A percentile compares a stretch with the other conserved stretches of the same genome.
These are phyloP conservation scores for Mesocentrotus franciscanus DNA, from an alignment of 53 echinoderm and acorn worm genomes.

Conservation along the genomic window DNA sequence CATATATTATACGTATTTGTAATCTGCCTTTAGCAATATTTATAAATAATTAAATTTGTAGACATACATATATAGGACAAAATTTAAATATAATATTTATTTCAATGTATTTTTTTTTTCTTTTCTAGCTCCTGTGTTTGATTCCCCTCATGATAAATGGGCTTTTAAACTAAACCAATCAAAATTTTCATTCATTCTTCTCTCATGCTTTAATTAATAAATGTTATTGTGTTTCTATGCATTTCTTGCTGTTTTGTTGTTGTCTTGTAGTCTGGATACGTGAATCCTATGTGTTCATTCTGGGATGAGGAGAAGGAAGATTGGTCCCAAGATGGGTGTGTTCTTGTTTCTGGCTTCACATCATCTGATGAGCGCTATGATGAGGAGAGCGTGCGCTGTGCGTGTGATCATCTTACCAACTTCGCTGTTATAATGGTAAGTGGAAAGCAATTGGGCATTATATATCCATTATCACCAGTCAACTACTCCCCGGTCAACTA, in stretches of 20 bases:
- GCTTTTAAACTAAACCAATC: background rate
- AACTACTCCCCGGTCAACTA: background rate
- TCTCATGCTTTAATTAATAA: no score
- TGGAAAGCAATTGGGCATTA: background rate
- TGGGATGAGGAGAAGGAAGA: background rate
- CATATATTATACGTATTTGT: background rate
- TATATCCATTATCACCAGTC: no score
- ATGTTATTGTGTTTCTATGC: background rate
- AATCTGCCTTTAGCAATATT: background rate
- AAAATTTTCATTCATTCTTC: no score
- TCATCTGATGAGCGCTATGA: background rate
- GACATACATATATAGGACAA: background rate
- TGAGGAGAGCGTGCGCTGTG: background rate
- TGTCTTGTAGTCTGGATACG: background rate
- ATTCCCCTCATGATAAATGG: background rate
- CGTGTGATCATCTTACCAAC: constrained; percentile 80
- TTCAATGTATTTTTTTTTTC: background rate
- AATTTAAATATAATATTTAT: background rate
- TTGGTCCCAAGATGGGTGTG: constrained; percentile 20
- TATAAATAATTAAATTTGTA: background rate
- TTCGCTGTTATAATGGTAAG: constrained; percentile 90
- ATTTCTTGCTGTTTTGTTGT: background rate
- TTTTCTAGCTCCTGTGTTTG: no score
- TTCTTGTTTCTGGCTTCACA: background rate
- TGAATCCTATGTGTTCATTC: constrained; percentile 18